Evolutionary conservation across 2,888 invertebrate species (phyloP).

Genomic region (Drosophila borborema): DNA sequence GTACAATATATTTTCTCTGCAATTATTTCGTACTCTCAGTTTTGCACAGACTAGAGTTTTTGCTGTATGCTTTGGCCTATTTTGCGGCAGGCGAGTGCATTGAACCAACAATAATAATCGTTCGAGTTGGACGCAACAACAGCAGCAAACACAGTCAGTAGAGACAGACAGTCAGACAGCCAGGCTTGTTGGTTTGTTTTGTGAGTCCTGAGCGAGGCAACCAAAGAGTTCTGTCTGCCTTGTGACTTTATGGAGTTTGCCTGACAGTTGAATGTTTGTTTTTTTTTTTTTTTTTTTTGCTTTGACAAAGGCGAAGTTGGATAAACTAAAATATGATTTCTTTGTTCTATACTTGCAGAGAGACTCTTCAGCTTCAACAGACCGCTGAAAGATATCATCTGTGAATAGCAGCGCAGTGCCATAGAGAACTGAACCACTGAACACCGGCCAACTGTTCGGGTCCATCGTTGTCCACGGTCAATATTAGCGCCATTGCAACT

Average conservation of each 20-base stretch:
- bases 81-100: slow-evolving; percentile 66
- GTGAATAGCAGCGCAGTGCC: neutral
- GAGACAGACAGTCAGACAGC: slow-evolving; percentile 23
- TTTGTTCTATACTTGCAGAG: slow-evolving; percentile 21
- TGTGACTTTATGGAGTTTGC: slow-evolving; percentile 58
- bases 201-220: slow-evolving; percentile 23
- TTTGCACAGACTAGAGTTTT: slow-evolving; percentile 7
- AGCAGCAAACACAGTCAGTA: slow-evolving; percentile 24
- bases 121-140: slow-evolving; percentile 42
- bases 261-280: slow-evolving; percentile 28
- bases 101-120: slow-evolving; percentile 71
- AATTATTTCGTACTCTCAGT: slow-evolving; percentile 18
- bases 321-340: slow-evolving; percentile 31
- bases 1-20: neutral
- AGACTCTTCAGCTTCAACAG: neutral
- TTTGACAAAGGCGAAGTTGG: slow-evolving; percentile 22
- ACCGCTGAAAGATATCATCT: neutral
- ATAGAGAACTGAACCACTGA: slow-evolving; percentile 68
- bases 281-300: too few relatives aligned
- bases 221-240: slow-evolving; percentile 46
- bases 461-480: slow-evolving; percentile 80
- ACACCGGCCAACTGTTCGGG: slow-evolving; percentile 80
- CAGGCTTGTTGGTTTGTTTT: slow-evolving; percentile 22
- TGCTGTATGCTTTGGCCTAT: slow-evolving; percentile 60
- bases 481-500: slow-evolving; percentile 86